Evolutionary conservation across 1,140 invertebrate species (phyloP).

Genomic region (Ridgeia piscesae): DNA sequence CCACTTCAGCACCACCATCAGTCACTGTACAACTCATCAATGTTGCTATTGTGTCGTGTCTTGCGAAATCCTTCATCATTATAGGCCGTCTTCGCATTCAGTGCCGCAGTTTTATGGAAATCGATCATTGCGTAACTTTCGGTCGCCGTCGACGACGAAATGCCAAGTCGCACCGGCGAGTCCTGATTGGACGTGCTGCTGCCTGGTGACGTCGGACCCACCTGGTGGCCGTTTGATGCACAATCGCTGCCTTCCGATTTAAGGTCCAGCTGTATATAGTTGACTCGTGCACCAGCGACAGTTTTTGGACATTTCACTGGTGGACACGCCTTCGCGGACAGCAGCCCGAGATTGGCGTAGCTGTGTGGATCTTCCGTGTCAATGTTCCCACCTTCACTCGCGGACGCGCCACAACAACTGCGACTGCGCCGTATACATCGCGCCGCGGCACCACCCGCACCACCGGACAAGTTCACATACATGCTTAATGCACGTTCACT

Average conservation of each 20-base stretch:
- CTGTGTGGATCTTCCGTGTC: slow-evolving; percentile 8
- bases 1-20: not conserved
- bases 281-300: slow-evolving; percentile 8
- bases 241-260: slow-evolving; percentile 10
- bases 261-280: slow-evolving; percentile 28
- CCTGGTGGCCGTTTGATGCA: not conserved
- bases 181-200: not conserved
- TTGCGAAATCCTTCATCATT: slow-evolving; percentile 28
- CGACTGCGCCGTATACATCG: not conserved
- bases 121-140: slow-evolving; percentile 30
- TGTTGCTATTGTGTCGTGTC: slow-evolving; percentile 31
- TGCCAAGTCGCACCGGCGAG: not conserved
- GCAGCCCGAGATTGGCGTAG: slow-evolving; percentile 16
- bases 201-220: not conserved
- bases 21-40: slow-evolving; percentile 23
- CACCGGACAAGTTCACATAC: not conserved
- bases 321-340: not conserved
- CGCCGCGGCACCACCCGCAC: not conserved
- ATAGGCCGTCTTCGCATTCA: not conserved
- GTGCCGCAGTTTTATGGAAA: slow-evolving; percentile 23
- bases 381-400: not conserved
- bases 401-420: not conserved
- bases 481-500: not conserved
- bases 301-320: slow-evolving; percentile 4
- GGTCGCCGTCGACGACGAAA: not conserved